These are phyloP conservation scores for Tragelaphus strepsiceros DNA, from an alignment of 2,113 vertebrate species.

Conservation along the genomic window DNA sequence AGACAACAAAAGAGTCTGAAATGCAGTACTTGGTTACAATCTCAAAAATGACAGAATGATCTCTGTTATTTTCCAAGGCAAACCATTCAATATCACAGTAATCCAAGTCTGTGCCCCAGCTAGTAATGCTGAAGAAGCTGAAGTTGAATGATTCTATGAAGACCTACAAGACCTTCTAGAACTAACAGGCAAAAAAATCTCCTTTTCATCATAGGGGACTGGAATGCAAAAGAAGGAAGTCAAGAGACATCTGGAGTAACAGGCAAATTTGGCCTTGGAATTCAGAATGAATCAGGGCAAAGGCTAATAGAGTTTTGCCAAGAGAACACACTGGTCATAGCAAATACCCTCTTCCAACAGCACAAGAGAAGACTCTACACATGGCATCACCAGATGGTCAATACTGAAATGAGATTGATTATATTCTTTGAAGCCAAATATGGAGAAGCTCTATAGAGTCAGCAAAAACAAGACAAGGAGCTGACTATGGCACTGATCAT, in stretches of 20 bases:
- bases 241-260: background rate
- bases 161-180: background rate
- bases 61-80: background rate
- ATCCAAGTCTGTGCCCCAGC: background rate
- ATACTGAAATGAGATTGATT: background rate
- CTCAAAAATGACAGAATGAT: background rate
- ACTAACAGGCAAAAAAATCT: background rate
- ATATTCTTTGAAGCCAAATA: background rate
- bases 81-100: background rate
- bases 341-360: background rate
- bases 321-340: background rate
- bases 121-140: background rate
- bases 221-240: background rate
- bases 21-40: background rate
- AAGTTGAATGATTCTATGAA: background rate
- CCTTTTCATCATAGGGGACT: background rate
- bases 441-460: background rate
- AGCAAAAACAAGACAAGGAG: background rate
- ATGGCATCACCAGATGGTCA: background rate
- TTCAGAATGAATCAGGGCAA: background rate
- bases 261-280: background rate
- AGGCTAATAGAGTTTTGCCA: background rate
- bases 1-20: background rate
- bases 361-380: background rate
- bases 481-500: background rate